Percentiles rank a stretch among this genome's conserved stretches.
Conservation (phyloP, 2,797 vertebrate genomes). For the Falco berigora region DNA sequence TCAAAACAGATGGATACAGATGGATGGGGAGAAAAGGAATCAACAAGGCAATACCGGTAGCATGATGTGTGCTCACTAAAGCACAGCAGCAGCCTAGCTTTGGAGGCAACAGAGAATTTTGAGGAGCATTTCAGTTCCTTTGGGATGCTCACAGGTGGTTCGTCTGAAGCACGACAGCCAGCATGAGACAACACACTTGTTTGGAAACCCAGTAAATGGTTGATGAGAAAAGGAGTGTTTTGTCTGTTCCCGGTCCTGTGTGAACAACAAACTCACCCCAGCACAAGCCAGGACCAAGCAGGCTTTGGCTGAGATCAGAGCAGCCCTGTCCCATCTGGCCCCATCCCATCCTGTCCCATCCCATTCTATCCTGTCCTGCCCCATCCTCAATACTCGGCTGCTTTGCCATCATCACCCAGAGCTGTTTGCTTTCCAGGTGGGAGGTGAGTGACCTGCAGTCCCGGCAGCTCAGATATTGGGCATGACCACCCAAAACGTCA, state of each 20-base stretch:
- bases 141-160: constrained; percentile 38
- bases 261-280: rapidly evolving
- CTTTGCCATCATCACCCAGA: not conserved
- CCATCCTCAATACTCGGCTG: rapidly evolving
- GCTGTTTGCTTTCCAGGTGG: rapidly evolving
- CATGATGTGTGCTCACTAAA: not conserved
- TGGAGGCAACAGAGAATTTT: not conserved
- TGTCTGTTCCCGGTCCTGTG: not conserved
- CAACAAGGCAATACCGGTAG: not conserved
- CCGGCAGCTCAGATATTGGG: not conserved
- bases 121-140: not conserved
- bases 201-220: not conserved
- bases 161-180: constrained; percentile 9
- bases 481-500: not conserved
- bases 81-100: constrained; percentile 13
- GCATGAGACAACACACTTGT: not conserved
- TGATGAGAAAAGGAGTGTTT: not conserved
- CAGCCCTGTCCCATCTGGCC: not conserved
- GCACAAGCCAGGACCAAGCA: rapidly evolving
- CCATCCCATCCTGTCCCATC: too few relatives aligned
- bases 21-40: constrained; percentile 19
- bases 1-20: constrained; percentile 11
- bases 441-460: not conserved
- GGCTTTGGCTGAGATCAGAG: not conserved
- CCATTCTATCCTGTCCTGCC: not conserved